Conservation (phyloP, 2,113 vertebrate species). For the Cynopterus brachyotis region DNA sequence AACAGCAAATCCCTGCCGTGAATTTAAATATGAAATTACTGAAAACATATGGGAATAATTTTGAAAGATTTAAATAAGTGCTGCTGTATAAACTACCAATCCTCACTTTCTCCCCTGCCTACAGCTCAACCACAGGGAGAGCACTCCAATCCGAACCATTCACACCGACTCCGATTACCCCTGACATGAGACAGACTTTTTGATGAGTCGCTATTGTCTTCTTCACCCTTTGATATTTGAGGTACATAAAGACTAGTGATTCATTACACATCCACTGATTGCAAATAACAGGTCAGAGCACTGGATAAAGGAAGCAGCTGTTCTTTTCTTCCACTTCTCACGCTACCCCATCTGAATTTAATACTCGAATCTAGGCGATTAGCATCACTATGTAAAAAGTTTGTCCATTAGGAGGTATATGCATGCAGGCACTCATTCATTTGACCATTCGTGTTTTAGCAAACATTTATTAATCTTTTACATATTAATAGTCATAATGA, state of each 20-base stretch:
- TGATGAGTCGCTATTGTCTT: slow-evolving; percentile 74
- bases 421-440: not conserved
- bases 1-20: slow-evolving; percentile 22
- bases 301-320: slow-evolving; percentile 50
- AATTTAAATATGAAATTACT: slow-evolving; percentile 50
- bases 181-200: slow-evolving; percentile 67
- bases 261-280: slow-evolving; percentile 70
- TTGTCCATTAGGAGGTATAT: not conserved
- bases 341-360: not conserved
- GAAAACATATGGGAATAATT: slow-evolving; percentile 65
- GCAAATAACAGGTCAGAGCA: slow-evolving; percentile 38
- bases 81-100: slow-evolving; percentile 64
- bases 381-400: not conserved
- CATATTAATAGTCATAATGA: not conserved
- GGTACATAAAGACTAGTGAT: slow-evolving; percentile 50
- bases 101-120: slow-evolving; percentile 55
- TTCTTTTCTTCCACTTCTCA: not conserved
- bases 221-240: slow-evolving; percentile 76
- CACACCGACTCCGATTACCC: slow-evolving; percentile 77
- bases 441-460: not conserved
- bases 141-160: slow-evolving; percentile 77
- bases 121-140: slow-evolving; percentile 72
- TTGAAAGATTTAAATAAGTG: slow-evolving; percentile 66
- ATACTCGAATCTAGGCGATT: not conserved
- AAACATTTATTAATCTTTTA: slow-evolving; percentile 1